These are phyloP conservation scores for Galeruca laticollis DNA, from an alignment of 2,888 invertebrate species.

Conservation along the genomic window DNA sequence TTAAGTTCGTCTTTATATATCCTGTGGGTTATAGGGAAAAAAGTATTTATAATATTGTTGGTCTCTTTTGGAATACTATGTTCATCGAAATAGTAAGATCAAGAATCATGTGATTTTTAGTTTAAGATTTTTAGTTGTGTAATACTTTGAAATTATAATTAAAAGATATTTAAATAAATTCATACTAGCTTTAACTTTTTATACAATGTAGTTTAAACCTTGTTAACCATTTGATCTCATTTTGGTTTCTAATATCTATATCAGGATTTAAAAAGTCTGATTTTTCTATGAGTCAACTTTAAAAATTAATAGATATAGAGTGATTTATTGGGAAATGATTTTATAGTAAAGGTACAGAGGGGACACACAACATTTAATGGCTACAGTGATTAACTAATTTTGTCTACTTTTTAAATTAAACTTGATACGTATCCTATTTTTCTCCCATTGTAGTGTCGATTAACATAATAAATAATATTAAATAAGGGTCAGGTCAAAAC, in stretches of 20 bases:
- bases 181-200: neutral
- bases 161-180: conserved; percentile 1
- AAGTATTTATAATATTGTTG: neutral
- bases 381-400: too few species aligned
- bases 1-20: too few species aligned
- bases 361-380: too few species aligned
- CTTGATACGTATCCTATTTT: too few species aligned
- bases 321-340: too few species aligned
- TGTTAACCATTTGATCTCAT: neutral
- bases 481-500: too few species aligned
- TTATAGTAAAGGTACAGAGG: too few species aligned
- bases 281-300: neutral
- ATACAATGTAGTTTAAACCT: conserved; percentile 2
- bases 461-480: too few species aligned
- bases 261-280: neutral
- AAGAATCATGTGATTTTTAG: conserved; percentile 1
- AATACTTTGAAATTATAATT: neutral
- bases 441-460: too few species aligned
- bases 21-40: too few species aligned
- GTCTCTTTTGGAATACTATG: neutral
- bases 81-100: neutral
- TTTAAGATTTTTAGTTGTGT: neutral
- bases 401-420: too few species aligned
- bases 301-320: neutral
- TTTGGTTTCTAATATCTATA: neutral